A percentile compares a stretch with the other conserved stretches of the same genome.
phyloP scores from a whole-genome alignment of 2,797 vertebrate species.

The Odontamblyopus lacepedii region DNA sequence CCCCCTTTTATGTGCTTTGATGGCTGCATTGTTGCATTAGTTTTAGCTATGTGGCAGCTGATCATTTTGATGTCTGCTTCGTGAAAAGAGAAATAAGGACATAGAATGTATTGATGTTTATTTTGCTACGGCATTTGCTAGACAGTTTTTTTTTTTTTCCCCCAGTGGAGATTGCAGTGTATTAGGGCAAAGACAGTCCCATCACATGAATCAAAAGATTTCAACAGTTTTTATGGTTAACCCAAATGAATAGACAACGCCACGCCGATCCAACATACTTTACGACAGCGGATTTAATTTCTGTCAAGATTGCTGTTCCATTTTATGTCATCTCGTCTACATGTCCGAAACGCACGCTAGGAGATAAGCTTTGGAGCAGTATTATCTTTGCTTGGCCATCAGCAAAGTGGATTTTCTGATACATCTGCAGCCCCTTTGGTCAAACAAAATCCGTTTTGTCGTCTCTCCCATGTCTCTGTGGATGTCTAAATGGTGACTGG shows the following conservation, averaged over 20 bases:
- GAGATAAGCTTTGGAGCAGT: constrained; percentile 60
- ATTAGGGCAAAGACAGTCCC: constrained; percentile 24
- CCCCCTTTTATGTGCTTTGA: constrained; percentile 12
- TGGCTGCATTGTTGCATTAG: constrained; percentile 5
- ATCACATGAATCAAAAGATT: constrained; percentile 28
- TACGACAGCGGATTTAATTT: constrained; percentile 48
- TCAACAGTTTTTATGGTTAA: constrained; percentile 26
- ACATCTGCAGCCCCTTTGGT: constrained; percentile 50
- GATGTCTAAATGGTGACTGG: constrained; percentile 61
- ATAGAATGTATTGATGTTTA: constrained; percentile 15
- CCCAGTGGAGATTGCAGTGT: constrained; percentile 23
- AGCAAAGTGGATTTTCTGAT: constrained; percentile 67
- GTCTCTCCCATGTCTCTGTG: constrained; percentile 58
- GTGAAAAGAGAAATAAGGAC: constrained; percentile 6
- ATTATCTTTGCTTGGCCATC: constrained; percentile 63
- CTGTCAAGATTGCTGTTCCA: constrained; percentile 46
- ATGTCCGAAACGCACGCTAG: constrained; percentile 46
- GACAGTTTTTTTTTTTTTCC: constrained; percentile 27
- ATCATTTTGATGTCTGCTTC: constrained; percentile 14
- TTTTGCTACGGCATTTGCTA: constrained; percentile 29
- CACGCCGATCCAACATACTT: constrained; percentile 24
- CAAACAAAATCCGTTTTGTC: constrained; percentile 64
- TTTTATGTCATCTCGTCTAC: constrained; percentile 51
- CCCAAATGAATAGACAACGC: constrained; percentile 23
- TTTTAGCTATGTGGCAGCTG: constrained; percentile 21